Base-by-base conservation (phyloP, 2,797 vertebrate species). In the Labeo calbasu region DNA sequence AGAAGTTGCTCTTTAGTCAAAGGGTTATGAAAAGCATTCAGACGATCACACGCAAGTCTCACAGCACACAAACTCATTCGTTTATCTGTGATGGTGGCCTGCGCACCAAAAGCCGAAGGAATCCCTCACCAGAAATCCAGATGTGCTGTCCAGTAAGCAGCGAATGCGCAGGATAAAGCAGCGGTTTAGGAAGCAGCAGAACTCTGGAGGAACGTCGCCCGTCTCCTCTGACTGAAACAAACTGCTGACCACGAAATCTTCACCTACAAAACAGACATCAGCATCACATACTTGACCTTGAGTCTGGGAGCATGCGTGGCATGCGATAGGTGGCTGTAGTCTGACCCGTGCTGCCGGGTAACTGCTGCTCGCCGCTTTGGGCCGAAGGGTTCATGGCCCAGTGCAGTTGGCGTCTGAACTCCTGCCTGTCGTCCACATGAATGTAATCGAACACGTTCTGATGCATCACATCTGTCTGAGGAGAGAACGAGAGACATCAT, bases 401-500 rank as follows among this genome's bases (percentile, higher is more conserved):
- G 92, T 99, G 98, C 63, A 99, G 96, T 92, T 99, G 98, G 83
- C 94, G 95, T 85, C 93, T 94, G 93, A 99, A 98, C 94, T 98
- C 97, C 89, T 96, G 97, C 15, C 98, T 96, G 91, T 99, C 98
- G 23, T 99, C 98, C 88, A 99, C 96, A 0, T 99, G 98, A 91
- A 99, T 98, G 87, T 99, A 99, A 94, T 99, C 97, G 0, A 97
- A 99, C 87, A 98, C 93, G 32, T 97, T 99, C 90, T 99, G 98
- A 92, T 99, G 97, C 97, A 99, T 97, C 88, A 99, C 97, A 46
- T 99, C 98, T 12, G 98, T 99, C 98, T 99, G 94, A n/a, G 59
- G 23, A 83, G 53, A 82, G 66, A 48, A 11, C 19, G 14, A 50
- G 14, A 59, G 65, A 59, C 2, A 43, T 1, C 14, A 6, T 21